phyloP scores from a whole-genome alignment of 2,113 vertebrate genomes.

The Serilophus lunatus region DNA sequence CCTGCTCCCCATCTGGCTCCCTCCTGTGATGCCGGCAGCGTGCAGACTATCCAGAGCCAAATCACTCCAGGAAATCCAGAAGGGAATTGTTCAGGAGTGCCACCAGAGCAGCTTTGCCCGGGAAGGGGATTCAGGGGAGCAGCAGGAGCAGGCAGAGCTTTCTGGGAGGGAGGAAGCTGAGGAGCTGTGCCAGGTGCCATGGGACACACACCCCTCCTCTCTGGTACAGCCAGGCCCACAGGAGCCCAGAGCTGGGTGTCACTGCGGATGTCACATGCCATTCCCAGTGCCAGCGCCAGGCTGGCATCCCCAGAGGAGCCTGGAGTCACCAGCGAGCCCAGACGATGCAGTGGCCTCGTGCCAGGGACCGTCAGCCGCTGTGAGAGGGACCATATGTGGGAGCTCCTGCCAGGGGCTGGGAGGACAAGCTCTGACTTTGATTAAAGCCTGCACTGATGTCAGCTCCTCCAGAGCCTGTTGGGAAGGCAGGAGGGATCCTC shows the following conservation, averaged over 20 bases:
- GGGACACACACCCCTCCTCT: too few relatives aligned
- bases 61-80: fast-evolving
- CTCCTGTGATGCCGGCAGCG: background rate
- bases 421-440: background rate
- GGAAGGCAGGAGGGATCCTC: slow-evolving; percentile 20
- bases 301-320: background rate
- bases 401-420: slow-evolving; percentile 21
- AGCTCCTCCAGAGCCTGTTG: background rate
- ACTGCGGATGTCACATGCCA: background rate
- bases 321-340: background rate
- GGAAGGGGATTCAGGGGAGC: background rate
- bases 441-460: background rate
- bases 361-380: background rate
- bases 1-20: background rate
- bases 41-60: background rate
- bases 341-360: background rate
- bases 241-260: background rate
- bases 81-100: background rate
- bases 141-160: background rate
- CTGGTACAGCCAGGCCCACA: fast-evolving
- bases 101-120: background rate
- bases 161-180: background rate
- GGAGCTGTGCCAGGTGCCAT: background rate
- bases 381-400: background rate
- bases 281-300: background rate